Conservation (phyloP, 1,140 invertebrate species). For the Hycleus phaleratus region DNA sequence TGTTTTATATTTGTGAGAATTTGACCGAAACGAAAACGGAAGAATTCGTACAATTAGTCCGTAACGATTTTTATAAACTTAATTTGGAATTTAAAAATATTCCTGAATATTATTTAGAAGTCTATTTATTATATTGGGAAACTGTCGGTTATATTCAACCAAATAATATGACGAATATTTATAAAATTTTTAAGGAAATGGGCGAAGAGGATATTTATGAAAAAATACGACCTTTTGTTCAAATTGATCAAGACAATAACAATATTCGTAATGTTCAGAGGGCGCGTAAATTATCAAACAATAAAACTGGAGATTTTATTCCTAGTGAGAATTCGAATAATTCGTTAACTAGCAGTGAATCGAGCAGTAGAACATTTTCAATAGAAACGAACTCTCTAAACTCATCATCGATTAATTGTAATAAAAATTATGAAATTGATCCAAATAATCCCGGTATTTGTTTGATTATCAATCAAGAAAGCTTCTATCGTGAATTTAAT, state of each 20-base stretch:
- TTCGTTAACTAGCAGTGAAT: background rate
- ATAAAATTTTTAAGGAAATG: constrained; percentile 25
- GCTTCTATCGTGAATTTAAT: constrained; percentile 30
- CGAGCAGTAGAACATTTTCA: background rate
- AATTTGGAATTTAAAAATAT: constrained; percentile 7
- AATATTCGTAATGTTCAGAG: too few species aligned
- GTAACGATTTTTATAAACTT: constrained; percentile 14
- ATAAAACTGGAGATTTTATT: constrained; percentile 4
- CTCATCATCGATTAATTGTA: background rate
- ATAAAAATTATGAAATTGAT: constrained; percentile 26
- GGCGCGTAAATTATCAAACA: background rate
- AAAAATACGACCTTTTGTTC: constrained; percentile 4
- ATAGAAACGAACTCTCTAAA: background rate
- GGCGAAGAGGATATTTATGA: constrained; percentile 18
- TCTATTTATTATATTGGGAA: constrained; percentile 31
- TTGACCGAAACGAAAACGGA: constrained; percentile 13
- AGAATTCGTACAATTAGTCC: constrained; percentile 20
- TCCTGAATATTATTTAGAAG: constrained; percentile 21
- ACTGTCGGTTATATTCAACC: constrained; percentile 14
- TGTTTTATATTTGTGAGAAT: constrained; percentile 29
- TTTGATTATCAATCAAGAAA: constrained; percentile 35
- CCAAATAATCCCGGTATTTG: constrained; percentile 26
- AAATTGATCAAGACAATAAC: background rate
- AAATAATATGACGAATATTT: constrained; percentile 22
- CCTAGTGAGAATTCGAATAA: background rate